Conservation (phyloP, 1,140 invertebrate species). For the Whitmania pigra region DNA sequence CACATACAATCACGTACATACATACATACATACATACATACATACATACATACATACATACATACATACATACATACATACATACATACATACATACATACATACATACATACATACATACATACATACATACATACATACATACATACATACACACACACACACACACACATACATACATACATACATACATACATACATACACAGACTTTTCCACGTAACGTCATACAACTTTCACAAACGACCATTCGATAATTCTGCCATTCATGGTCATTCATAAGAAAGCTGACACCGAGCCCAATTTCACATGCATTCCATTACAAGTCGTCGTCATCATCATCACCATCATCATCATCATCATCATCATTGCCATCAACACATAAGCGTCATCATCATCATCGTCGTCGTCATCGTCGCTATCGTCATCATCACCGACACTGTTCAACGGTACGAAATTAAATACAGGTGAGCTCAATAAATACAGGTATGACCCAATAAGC, state of each 20-base stretch:
- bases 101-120: not conserved
- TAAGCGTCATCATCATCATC: not conserved
- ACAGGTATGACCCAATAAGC: too few species aligned
- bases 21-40: not conserved
- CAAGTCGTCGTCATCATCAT: not conserved
- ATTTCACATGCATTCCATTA: not conserved
- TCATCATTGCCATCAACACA: not conserved
- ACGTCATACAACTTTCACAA: not conserved
- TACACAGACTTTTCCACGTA: too few species aligned
- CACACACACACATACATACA: not conserved
- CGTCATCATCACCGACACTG: too few species aligned
- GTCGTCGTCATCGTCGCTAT: too few species aligned
- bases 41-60: not conserved
- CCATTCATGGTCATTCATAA: not conserved
- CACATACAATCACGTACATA: not conserved
- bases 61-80: not conserved
- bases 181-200: conserved; percentile 7
- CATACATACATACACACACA: not conserved
- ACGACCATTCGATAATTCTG: not conserved
- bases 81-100: not conserved
- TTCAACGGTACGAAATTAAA: too few species aligned
- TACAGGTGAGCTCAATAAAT: too few species aligned
- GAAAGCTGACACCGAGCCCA: not conserved
- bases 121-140: not conserved
- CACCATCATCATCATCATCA: not conserved